A percentile compares a stretch with the other conserved stretches of the same genome.
phyloP scores from a whole-genome alignment of 1,140 invertebrate genomes.

The Chionoecetes opilio region DNA sequence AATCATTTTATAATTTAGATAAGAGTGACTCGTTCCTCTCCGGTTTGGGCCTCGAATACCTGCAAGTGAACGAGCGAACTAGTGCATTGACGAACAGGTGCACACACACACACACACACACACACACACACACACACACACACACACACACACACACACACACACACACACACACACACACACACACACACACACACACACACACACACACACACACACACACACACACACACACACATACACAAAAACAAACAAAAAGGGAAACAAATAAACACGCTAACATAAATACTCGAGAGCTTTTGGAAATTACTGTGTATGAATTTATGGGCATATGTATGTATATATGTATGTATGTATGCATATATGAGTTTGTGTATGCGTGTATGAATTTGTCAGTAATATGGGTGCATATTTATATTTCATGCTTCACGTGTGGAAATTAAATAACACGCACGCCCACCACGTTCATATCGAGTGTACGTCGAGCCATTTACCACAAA shows the following conservation, averaged over 20 bases:
- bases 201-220: conserved; percentile 47
- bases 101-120: conserved; percentile 4
- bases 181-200: conserved; percentile 53
- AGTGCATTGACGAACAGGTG: no score
- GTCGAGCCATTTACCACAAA: conserved; percentile 8
- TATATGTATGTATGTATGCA: conserved; percentile 1
- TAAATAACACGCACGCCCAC: conserved; percentile 18
- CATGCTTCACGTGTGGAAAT: conserved; percentile 29
- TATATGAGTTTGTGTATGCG: background rate
- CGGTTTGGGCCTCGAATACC: no score
- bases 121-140: conserved; percentile 33
- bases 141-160: conserved; percentile 60
- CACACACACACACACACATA: background rate
- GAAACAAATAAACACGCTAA: conserved; percentile 30
- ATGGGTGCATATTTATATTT: conserved; percentile 34
- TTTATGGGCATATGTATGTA: background rate
- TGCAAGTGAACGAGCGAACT: no score
- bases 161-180: conserved; percentile 65
- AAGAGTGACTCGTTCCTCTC: background rate
- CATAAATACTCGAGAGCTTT: conserved; percentile 29
- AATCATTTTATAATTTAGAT: background rate
- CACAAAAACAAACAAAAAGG: background rate
- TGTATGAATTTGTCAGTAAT: conserved; percentile 14
- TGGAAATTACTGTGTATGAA: conserved; percentile 21
- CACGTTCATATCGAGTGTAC: background rate